Evolutionary conservation across 2,888 invertebrate species (phyloP), one percentile per base, ranked within the genome.

Genomic region (Euphydryas editha): DNA sequence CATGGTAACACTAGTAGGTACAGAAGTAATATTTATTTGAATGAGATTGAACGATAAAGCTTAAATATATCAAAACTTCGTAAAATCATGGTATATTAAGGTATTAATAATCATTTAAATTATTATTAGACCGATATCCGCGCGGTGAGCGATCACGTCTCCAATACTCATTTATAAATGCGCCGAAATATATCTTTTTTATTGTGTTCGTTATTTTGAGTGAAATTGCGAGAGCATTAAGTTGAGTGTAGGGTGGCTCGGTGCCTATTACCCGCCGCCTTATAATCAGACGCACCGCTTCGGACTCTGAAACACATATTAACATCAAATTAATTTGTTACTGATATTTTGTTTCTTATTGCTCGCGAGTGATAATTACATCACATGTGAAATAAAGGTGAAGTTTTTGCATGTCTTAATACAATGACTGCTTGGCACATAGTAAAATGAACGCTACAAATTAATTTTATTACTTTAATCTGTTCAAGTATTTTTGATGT

Each of bases 161-260:
- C 80, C 83, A 81, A 77, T 59, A 80, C 84, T 81, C 82, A 85
- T 86, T 86, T 84, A 81, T 80, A 83, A 77, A 78, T 77, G 78
- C 78, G 82, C 83, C 87, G 82, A 88, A 90, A 88, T 85, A 81
- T 81, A 84, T 78, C 83, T 87, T 88, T 87, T 90, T 90, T 88
- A 86, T 87, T 86, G 85, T 85, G 85, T 88, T 89, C 89, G 88
- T 91, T 89, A 90, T 89, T 88, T 87, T 86, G 86, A 91, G 88
- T 87, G 87, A 92, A 92, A 92, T 92, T 92, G 92, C 91, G 91
- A 92, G 92, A 90, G 91, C 89, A 92, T 92, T 92, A 92, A 88
- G 83, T 86, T 92, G 91, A 92, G 86, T 92, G 90, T 91, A 90
- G 91, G 92, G 89, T 92, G 88, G 85, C 86, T 82, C 85, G 85